Conservation (phyloP, 2,888 invertebrate genomes). For the Ectemnius cavifrons region DNA sequence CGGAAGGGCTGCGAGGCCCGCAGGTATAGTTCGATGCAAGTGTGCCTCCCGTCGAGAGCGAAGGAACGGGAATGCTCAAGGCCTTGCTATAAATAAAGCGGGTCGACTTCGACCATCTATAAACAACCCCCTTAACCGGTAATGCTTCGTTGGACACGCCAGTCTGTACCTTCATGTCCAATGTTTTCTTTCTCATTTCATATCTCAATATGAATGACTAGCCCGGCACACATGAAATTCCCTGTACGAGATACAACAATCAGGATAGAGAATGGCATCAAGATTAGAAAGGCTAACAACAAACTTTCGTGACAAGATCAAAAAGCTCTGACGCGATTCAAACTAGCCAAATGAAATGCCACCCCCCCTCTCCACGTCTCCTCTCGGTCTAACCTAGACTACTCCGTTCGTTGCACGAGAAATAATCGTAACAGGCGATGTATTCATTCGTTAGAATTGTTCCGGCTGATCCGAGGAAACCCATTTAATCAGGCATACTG, state of each 20-base stretch:
- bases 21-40: too few relatives aligned
- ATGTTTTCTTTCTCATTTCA: too few relatives aligned
- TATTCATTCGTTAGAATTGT: neutral
- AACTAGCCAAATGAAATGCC: conserved; percentile 5
- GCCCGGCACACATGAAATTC: neutral
- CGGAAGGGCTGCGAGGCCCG: too few relatives aligned
- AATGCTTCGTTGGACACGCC: too few relatives aligned
- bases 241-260: neutral
- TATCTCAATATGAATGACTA: neutral
- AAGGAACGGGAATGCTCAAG: too few relatives aligned
- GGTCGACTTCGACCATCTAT: too few relatives aligned
- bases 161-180: too few relatives aligned
- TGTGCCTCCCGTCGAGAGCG: too few relatives aligned
- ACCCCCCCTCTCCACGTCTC: neutral
- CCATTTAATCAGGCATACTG: neutral
- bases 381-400: neutral
- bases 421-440: neutral
- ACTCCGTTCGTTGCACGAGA: neutral
- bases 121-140: too few relatives aligned
- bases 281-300: neutral
- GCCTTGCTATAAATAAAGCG: too few relatives aligned
- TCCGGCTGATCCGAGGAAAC: neutral
- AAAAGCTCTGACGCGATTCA: neutral
- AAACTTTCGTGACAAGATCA: neutral
- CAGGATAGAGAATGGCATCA: neutral